Conservation (phyloP, 2,797 vertebrate genomes). For the Pagetopsis macropterus region DNA sequence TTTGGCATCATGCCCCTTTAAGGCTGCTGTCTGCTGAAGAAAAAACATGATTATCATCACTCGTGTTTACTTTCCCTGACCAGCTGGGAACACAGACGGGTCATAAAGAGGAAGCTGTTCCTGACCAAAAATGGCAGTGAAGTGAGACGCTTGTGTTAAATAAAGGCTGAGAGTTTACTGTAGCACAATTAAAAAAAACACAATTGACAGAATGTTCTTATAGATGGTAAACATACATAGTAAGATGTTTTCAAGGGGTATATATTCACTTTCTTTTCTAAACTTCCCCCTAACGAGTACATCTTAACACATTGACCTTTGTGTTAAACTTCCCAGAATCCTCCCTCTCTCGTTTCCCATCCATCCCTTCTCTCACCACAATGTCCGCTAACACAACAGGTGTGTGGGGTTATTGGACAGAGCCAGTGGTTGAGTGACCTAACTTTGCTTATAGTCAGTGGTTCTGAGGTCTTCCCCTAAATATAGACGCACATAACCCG, state of each 20-base stretch:
- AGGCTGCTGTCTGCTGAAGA: constrained; percentile 32
- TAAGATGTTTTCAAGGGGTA: neutral
- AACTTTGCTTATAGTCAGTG: constrained; percentile 64
- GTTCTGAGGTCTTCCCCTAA: constrained; percentile 60
- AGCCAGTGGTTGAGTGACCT: constrained; percentile 54
- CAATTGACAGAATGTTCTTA: constrained; percentile 1
- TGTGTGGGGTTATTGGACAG: constrained; percentile 70
- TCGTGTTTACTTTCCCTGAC: constrained; percentile 66
- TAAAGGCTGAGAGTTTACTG: constrained; percentile 15
- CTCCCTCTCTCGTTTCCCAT: neutral
- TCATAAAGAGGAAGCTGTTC: constrained; percentile 63
- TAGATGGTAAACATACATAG: neutral
- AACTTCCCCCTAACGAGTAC: neutral
- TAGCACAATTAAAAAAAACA: constrained; percentile 6
- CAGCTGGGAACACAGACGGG: constrained; percentile 50
- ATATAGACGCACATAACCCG: constrained; percentile 62
- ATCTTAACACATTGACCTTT: constrained; percentile 10
- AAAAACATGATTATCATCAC: constrained; percentile 51
- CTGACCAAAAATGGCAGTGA: constrained; percentile 82
- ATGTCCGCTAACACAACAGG: constrained; percentile 74
- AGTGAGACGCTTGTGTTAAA: constrained; percentile 37
- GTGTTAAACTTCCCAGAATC: neutral
- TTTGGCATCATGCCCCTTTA: constrained; percentile 23
- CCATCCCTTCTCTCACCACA: constrained; percentile 63
- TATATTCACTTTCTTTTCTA: neutral